Evolutionary conservation across 2,888 invertebrate species (phyloP), one percentile per base, ranked within the genome.

Genomic region (Drosophila mettleri): DNA sequence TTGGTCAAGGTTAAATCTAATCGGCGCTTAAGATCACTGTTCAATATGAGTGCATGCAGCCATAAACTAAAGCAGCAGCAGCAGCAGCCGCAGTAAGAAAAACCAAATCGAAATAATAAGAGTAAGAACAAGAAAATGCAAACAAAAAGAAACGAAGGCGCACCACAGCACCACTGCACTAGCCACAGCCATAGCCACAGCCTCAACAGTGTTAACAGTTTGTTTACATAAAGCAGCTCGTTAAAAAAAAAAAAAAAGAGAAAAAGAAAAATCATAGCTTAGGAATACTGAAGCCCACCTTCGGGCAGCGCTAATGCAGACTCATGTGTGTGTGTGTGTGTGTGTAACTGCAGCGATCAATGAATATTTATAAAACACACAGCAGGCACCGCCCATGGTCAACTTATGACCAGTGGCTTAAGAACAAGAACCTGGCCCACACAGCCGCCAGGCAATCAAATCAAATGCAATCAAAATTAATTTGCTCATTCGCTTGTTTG

Each of bases 1-100:
- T 89, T 89, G 89, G 90, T 89, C 90, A 90, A 89, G 90, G 89
- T 89, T 89, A 86, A 71, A 83, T 85, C 88, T 85, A 85, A 85
- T 85, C 85, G 87, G 59, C 69, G 69, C 82, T 74, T 86, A 81
- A 86, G 82, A 88, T 88, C 89, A 54, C 43, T 73, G 69, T 66
- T 74, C 83, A 78, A 78, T 68, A 54, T 70, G 53, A 69, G 53
- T 68, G 70, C 85, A 68, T 68, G 66, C 60, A 60, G 86, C 58
- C 78, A 67, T 86, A 83, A 83, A 83, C 71, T 82, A 77, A 73
- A 36, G 49, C 84, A 57, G 36, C 68, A 48, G 24, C 53, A 48
- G 16, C 59, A 63, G 10, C 48, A 46, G 9, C 38, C 60, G 10
- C 48, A 46, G 9, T 33, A 60, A 41, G 24, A 58, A 58, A 4